A percentile compares a stretch with the other conserved stretches of the same genome.
phyloP scores from a whole-genome alignment of 2,797 vertebrate genomes.

The Hemitrygon akajei region DNA sequence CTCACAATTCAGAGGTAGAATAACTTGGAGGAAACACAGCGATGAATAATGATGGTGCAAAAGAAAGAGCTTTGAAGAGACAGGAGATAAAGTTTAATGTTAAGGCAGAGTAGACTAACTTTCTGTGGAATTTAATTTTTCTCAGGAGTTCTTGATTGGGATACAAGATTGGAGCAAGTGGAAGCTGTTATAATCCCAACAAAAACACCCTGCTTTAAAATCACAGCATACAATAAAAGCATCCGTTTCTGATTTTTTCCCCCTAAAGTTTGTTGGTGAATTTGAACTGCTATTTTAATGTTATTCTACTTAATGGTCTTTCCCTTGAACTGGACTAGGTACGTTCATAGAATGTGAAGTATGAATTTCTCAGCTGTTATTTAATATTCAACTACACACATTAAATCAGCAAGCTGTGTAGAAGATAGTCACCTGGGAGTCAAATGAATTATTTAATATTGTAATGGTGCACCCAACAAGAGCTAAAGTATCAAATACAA shows the following conservation, averaged over 20 bases:
- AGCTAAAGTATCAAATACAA: neutral
- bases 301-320: neutral
- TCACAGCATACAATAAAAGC: neutral
- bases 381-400: constrained; percentile 9
- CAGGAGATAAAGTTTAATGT: neutral
- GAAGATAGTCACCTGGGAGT: neutral
- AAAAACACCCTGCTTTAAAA: neutral
- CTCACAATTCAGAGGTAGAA: neutral
- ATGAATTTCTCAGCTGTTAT: neutral
- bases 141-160: neutral
- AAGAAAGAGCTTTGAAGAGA: neutral
- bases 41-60: neutral
- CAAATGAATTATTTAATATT: constrained; percentile 16
- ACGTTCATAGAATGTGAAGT: neutral
- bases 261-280: neutral
- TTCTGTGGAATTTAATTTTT: neutral
- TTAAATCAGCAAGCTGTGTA: constrained; percentile 13
- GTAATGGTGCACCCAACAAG: neutral
- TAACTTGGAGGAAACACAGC: neutral
- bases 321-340: neutral
- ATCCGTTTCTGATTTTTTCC: neutral
- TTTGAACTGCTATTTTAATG: neutral
- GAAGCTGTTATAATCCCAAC: neutral
- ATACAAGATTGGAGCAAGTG: neutral
- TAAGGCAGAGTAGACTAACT: neutral